Conservation (phyloP, 2,888 invertebrate species). For the Ditula angustiorana region DNA sequence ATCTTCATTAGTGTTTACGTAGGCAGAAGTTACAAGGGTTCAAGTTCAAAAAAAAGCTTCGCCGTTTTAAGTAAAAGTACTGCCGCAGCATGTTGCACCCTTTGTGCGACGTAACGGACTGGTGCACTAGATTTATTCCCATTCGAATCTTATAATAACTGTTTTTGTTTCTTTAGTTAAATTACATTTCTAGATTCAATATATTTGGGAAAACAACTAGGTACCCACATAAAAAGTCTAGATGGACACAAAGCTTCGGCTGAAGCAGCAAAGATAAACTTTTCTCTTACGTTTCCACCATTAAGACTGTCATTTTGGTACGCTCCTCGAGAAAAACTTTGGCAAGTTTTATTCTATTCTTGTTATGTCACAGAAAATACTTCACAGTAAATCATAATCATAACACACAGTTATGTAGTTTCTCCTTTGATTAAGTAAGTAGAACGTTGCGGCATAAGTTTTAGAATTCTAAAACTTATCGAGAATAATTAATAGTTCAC, state of each 20-base stretch:
- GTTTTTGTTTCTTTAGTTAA: not conserved
- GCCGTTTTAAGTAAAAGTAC: too few species aligned
- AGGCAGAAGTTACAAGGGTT: too few species aligned
- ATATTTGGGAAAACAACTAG: not conserved
- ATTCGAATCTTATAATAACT: not conserved
- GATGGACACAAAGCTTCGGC: not conserved
- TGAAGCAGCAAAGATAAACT: not conserved
- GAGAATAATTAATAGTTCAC: not conserved
- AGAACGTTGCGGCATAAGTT: not conserved
- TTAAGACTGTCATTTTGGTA: not conserved
- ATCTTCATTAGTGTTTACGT: too few species aligned
- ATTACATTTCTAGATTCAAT: too few species aligned
- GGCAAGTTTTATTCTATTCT: not conserved
- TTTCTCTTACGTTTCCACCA: not conserved
- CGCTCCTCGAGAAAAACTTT: not conserved
- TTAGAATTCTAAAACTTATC: too few species aligned
- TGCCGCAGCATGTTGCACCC: too few species aligned
- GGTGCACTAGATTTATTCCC: too few species aligned
- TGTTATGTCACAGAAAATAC: not conserved
- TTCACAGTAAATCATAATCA: not conserved
- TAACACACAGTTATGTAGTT: not conserved
- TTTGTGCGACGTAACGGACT: too few species aligned
- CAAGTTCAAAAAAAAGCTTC: not conserved
- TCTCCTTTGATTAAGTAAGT: not conserved
- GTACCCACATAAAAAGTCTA: not conserved